Evolutionary conservation across 2,113 vertebrate genomes (phyloP).

Genomic region (Ictalurus furcatus): DNA sequence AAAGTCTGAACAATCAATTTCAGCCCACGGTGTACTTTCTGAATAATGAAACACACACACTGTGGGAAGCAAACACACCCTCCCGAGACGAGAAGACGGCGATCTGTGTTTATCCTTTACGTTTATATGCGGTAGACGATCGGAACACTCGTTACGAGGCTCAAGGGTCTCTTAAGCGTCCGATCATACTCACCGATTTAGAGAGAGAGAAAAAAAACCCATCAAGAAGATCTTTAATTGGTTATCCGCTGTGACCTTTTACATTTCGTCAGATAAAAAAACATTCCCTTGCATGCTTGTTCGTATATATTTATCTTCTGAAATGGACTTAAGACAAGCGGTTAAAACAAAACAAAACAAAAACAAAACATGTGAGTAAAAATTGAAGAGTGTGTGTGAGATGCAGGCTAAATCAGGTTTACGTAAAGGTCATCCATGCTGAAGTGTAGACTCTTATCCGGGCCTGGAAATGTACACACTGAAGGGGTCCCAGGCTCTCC

Average conservation of each 20-base stretch:
- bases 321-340: neutral
- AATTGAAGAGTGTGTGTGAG: neutral
- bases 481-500: neutral
- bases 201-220: neutral
- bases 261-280: neutral
- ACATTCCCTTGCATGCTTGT: neutral
- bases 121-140: too few species aligned
- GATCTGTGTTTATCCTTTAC: neutral
- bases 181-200: neutral
- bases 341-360: too few species aligned
- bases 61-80: neutral
- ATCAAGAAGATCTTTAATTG: neutral
- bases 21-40: constrained; percentile 22
- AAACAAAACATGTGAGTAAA: neutral
- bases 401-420: neutral
- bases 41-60: neutral
- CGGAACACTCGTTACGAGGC: neutral
- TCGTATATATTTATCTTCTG: neutral
- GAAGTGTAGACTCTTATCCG: constrained; percentile 11
- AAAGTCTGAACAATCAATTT: constrained; percentile 15
- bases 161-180: neutral
- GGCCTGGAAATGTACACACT: neutral
- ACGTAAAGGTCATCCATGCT: constrained; percentile 6
- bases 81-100: neutral
- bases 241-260: neutral